Conservation (phyloP, 2,797 vertebrate species). For the Rhinatrema bivittatum region DNA sequence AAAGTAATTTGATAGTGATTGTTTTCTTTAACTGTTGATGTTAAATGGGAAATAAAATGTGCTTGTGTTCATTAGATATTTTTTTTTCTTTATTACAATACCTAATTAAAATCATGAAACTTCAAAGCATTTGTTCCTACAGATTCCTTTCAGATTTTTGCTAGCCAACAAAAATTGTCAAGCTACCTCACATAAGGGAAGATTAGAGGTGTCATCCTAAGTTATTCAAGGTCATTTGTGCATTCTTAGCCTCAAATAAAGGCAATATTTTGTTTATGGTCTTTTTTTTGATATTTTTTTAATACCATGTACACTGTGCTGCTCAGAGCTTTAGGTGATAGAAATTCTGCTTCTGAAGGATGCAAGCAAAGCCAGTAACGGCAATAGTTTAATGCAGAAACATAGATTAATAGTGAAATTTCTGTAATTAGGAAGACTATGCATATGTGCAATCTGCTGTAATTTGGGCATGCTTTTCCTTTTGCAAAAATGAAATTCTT, state of each 20-base stretch:
- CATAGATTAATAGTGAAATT: too few relatives aligned
- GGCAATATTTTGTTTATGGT: conserved; percentile 38
- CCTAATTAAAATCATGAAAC: conserved; percentile 70
- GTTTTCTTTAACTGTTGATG: conserved; percentile 78
- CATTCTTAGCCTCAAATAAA: conserved; percentile 67
- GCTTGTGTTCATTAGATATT: conserved; percentile 64
- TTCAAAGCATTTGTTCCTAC: conserved; percentile 58
- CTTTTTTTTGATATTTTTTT: conserved; percentile 24
- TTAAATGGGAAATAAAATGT: conserved; percentile 74
- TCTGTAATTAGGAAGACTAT: too few relatives aligned
- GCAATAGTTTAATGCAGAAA: too few relatives aligned
- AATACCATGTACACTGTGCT: conserved; percentile 32
- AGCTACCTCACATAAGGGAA: conserved; percentile 63
- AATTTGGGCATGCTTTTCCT: too few relatives aligned
- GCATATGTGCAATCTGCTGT: too few relatives aligned
- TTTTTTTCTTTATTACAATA: conserved; percentile 67
- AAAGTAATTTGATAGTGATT: conserved; percentile 87
- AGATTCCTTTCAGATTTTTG: conserved; percentile 55
- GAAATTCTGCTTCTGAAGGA: too few relatives aligned
- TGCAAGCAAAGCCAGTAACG: too few relatives aligned
- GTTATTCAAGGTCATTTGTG: conserved; percentile 82
- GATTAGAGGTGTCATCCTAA: conserved; percentile 74
- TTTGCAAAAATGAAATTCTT: too few relatives aligned
- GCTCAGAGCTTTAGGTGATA: too few relatives aligned
- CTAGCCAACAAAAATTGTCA: conserved; percentile 62